A percentile compares a stretch with the other conserved stretches of the same genome.
Evolutionary conservation across 2,113 vertebrate genomes (phyloP).

Genomic region (Accipiter cooperii): DNA sequence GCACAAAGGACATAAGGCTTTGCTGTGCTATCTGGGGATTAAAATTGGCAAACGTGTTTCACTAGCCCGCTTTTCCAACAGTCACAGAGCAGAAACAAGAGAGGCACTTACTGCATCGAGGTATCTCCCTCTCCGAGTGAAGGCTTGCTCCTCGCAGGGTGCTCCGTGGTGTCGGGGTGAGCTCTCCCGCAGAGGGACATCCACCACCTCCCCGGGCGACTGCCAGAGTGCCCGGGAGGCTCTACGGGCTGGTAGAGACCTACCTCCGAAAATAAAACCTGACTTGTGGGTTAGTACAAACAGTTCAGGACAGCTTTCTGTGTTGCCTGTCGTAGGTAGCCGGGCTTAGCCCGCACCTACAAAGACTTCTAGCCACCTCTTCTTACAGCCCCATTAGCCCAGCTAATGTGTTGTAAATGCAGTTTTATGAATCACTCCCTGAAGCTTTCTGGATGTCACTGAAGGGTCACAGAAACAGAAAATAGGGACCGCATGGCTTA

Average conservation of each 20-base stretch:
- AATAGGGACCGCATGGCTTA: not conserved
- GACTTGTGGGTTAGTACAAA: not conserved
- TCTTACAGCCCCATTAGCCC: not conserved
- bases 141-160: not conserved
- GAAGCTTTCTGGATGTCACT: not conserved
- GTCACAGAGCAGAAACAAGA: not conserved
- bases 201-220: not conserved
- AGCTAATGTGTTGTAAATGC: not conserved
- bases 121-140: not conserved
- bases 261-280: not conserved
- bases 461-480: not conserved
- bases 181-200: not conserved
- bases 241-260: not conserved
- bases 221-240: accelerated
- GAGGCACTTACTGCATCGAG: not conserved
- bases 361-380: not conserved
- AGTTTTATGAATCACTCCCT: not conserved
- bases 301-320: not conserved
- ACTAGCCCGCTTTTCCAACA: not conserved
- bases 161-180: not conserved
- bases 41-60: not conserved
- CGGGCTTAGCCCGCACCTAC: not conserved
- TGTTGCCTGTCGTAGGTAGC: not conserved
- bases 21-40: not conserved
- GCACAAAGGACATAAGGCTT: conserved; percentile 28